These are phyloP conservation scores for Mythimna ferrago DNA, from an alignment of 2,888 invertebrate species.

Conservation along the genomic window DNA sequence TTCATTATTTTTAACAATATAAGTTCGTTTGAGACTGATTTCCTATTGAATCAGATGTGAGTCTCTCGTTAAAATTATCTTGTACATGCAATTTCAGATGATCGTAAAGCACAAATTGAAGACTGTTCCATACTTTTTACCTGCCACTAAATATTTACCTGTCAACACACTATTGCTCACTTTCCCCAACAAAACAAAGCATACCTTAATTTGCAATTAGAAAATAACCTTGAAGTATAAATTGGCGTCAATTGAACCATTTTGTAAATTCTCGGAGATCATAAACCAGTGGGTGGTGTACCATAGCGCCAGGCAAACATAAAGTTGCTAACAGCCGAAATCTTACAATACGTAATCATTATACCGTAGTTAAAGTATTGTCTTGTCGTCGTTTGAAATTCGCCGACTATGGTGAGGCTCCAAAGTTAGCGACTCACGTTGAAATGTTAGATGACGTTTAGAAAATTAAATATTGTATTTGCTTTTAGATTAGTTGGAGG, in stretches of 20 bases:
- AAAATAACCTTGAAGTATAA: slow-evolving; percentile 43
- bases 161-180: slow-evolving; percentile 23
- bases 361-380: slow-evolving; percentile 84
- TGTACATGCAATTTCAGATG: not conserved
- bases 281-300: slow-evolving; percentile 62
- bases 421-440: slow-evolving; percentile 55
- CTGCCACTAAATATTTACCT: slow-evolving; percentile 18
- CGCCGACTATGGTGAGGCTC: slow-evolving; percentile 77
- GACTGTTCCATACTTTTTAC: slow-evolving; percentile 26
- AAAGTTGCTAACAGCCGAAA: slow-evolving; percentile 73
- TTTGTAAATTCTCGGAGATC: slow-evolving; percentile 18
- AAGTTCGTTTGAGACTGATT: not conserved
- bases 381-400: slow-evolving; percentile 83
- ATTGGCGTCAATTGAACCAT: slow-evolving; percentile 49
- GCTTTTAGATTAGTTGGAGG: slow-evolving; percentile 4
- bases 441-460: slow-evolving; percentile 11
- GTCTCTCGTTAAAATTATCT: not conserved
- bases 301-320: slow-evolving; percentile 67
- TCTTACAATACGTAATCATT: slow-evolving; percentile 85
- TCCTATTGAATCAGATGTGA: not conserved
- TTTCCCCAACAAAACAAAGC: slow-evolving; percentile 29
- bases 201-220: slow-evolving; percentile 34
- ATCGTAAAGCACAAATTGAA: not conserved
- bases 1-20: slow-evolving; percentile 15
- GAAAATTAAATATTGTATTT: slow-evolving; percentile 3